Base-by-base conservation (phyloP, 2,797 vertebrate species). In the Kryptopterus vitreolus region DNA sequence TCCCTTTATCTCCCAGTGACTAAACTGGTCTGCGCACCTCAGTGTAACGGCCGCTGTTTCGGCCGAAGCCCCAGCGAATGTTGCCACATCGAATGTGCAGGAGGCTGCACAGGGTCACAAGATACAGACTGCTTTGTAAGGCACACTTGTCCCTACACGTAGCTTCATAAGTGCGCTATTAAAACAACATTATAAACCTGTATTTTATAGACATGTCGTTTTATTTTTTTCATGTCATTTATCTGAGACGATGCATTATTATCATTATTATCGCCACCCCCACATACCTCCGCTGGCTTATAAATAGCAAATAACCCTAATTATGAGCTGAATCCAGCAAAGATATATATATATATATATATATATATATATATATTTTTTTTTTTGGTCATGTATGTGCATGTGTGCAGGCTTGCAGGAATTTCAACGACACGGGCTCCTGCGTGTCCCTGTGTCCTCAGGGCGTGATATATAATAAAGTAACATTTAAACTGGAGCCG, bases 71-170 rank as follows among this genome's bases (percentile, higher is more conserved):
- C 96, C 10, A 95, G 92, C 38, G 95, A 98, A 84, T 99, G 97
- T 82, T 99, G 97, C 87, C 97, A 98, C n/a, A 94, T 91, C 10
- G 96, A 98, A 84, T 99, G 97, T 81, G 96, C 96, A 0, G 97
- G 96, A 15, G 97, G 97, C 80, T 99, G 97, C 90, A 95, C 90
- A 0, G 96, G 96, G 11, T 93, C 95, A 1, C 93, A 93, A 65
- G 94, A 98, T 75, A 97, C 94, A 0, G 86, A 98, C 84, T 98
- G 97, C 92, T 97, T 96, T 87, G 97, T 98, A 91, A 85, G 97
- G 38, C 13, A 55, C 53, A 77, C 38, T 63, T 59, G 52, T 35
- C 20, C n/a, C 75, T 50, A 26, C 53, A 20, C 62, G 57, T 55
- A 52, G 24, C 59, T 73, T 73, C 33, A n/a, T 63, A 58, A 9